These are phyloP conservation scores for Austrolebias charrua DNA, from an alignment of 2,797 vertebrate species.

Conservation along the genomic window DNA sequence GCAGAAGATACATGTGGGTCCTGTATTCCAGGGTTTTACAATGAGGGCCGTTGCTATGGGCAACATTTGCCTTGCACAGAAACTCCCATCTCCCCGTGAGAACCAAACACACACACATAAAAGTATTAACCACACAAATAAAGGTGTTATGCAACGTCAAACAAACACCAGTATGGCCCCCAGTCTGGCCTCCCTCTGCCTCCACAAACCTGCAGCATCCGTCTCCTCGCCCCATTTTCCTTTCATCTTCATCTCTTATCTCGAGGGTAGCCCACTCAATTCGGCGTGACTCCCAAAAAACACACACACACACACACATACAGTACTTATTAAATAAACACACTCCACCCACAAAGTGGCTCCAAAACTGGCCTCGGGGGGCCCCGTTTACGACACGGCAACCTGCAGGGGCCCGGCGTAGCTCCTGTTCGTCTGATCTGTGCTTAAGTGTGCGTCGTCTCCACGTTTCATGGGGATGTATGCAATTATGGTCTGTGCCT, in stretches of 20 bases:
- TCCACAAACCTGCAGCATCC: slow-evolving; percentile 47
- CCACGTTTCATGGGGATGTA: slow-evolving; percentile 40
- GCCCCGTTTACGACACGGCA: slow-evolving; percentile 40
- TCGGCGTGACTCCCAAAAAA: slow-evolving; percentile 42
- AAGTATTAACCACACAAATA: slow-evolving; percentile 49
- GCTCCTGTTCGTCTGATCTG: slow-evolving; percentile 24
- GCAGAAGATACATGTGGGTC: slow-evolving; percentile 26
- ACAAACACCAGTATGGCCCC: slow-evolving; percentile 58
- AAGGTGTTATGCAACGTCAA: slow-evolving; percentile 68
- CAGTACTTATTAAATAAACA: slow-evolving; percentile 56
- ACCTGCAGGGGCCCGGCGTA: slow-evolving; percentile 28
- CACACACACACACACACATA: slow-evolving; percentile 47
- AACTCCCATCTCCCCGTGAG: slow-evolving; percentile 71
- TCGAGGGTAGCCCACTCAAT: slow-evolving; percentile 50
- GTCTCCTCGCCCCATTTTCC: slow-evolving; percentile 58
- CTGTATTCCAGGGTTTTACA: slow-evolving; percentile 72
- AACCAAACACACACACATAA: slow-evolving; percentile 41
- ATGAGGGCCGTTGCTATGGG: slow-evolving; percentile 81
- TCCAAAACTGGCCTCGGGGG: slow-evolving; percentile 43
- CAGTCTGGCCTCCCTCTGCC: slow-evolving; percentile 30
- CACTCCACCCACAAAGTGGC: slow-evolving; percentile 41
- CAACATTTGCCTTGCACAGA: slow-evolving; percentile 77
- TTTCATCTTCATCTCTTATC: slow-evolving; percentile 69
- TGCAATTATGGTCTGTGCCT: slow-evolving; percentile 44
- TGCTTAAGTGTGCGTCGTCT: slow-evolving; percentile 38